phyloP scores from a whole-genome alignment of 2,797 vertebrate genomes.

The Jordanella pulchra region DNA sequence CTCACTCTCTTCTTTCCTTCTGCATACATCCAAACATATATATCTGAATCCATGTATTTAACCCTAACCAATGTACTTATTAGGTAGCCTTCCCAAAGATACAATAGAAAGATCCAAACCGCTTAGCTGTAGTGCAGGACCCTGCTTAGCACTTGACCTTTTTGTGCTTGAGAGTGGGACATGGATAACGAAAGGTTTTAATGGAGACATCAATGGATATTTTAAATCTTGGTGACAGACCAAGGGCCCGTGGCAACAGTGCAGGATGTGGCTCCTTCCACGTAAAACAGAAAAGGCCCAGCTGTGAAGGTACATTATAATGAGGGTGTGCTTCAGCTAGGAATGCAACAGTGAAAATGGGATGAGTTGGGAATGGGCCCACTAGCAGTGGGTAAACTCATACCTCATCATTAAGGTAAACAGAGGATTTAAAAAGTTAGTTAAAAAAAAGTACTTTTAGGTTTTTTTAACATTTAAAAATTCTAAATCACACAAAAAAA shows the following conservation, averaged over 20 bases:
- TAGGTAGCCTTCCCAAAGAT: conserved; percentile 72
- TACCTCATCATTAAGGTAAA: too few relatives aligned
- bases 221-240: conserved; percentile 46
- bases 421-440: too few relatives aligned
- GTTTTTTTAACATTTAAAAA: too few relatives aligned
- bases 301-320: too few relatives aligned
- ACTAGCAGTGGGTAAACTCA: too few relatives aligned
- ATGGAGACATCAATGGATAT: conserved; percentile 57
- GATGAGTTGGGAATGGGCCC: too few relatives aligned
- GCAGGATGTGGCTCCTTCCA: conserved; percentile 18
- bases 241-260: conserved; percentile 36
- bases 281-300: neutral
- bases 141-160: conserved; percentile 71
- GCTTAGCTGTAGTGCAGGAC: conserved; percentile 58
- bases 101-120: conserved; percentile 63
- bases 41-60: conserved; percentile 50
- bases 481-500: too few relatives aligned
- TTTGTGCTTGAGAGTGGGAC: conserved; percentile 63
- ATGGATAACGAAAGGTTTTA: conserved; percentile 68
- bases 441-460: too few relatives aligned
- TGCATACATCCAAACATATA: conserved; percentile 52
- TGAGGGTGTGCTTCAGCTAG: too few relatives aligned
- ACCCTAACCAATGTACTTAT: conserved; percentile 76
- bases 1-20: conserved; percentile 53
- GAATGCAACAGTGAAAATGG: too few relatives aligned